Percentiles rank a stretch among this genome's conserved stretches.
Conservation (phyloP, 2,888 invertebrate species). For the Anticlea derivata region DNA sequence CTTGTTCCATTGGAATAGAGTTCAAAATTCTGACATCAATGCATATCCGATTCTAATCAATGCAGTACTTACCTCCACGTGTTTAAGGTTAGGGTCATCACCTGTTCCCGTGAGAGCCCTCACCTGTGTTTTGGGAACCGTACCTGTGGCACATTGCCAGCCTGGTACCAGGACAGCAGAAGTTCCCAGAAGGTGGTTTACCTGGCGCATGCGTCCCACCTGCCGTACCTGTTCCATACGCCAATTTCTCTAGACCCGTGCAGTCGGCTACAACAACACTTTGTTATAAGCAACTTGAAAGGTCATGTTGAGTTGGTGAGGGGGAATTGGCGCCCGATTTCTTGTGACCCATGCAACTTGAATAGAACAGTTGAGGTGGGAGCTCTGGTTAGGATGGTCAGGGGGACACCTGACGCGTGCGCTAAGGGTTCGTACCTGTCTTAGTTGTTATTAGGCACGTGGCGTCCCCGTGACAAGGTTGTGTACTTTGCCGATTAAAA, state of each 20-base stretch:
- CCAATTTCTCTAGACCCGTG: conserved; percentile 51
- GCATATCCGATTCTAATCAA: background rate
- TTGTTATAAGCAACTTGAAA: background rate
- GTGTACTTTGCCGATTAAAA: conserved; percentile 21
- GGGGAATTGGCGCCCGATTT: conserved; percentile 46
- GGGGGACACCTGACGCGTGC: conserved; percentile 48
- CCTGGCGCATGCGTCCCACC: conserved; percentile 81
- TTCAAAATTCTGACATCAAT: conserved; percentile 6
- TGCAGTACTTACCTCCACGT: conserved; percentile 16
- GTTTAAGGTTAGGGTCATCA: conserved; percentile 55
- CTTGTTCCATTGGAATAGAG: conserved; percentile 6
- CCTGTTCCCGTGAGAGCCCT: conserved; percentile 55
- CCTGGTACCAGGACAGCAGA: conserved; percentile 73
- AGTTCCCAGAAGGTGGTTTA: conserved; percentile 55
- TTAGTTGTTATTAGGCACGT: conserved; percentile 49
- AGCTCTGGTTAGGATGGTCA: conserved; percentile 41
- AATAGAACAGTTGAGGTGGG: conserved; percentile 21
- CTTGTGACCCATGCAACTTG: conserved; percentile 40
- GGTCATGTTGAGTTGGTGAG: conserved; percentile 27
- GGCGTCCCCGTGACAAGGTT: conserved; percentile 37
- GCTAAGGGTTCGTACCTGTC: conserved; percentile 46
- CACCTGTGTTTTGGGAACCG: conserved; percentile 71
- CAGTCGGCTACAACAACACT: background rate
- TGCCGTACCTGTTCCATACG: conserved; percentile 61
- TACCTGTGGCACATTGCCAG: conserved; percentile 85